A percentile compares a stretch with the other conserved stretches of the same genome.
Evolutionary conservation across 2,113 vertebrate genomes (phyloP).

Genomic region (Rhizomys pruinosus): DNA sequence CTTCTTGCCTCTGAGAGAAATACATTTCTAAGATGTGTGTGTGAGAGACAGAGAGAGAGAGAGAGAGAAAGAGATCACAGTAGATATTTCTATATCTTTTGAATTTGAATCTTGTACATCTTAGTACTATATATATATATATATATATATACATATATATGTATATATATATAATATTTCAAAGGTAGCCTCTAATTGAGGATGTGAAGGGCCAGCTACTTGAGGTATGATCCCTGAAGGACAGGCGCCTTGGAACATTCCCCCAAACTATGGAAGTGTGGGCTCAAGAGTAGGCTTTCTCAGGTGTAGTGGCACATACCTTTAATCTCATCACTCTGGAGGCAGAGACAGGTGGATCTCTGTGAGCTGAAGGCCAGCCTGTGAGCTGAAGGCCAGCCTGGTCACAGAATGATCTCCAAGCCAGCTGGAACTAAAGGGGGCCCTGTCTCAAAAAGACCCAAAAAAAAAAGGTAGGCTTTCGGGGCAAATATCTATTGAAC

Average conservation of each 20-base stretch:
- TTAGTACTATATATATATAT: too few relatives aligned
- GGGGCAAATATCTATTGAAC: neutral
- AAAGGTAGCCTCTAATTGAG: neutral
- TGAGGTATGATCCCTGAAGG: neutral
- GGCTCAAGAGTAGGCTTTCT: neutral
- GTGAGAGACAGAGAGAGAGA: neutral
- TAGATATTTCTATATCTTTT: neutral
- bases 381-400: too few relatives aligned
- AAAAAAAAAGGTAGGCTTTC: neutral
- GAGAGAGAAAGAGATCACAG: neutral
- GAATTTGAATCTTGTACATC: constrained; percentile 17
- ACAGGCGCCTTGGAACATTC: neutral
- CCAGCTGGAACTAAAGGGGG: too few relatives aligned
- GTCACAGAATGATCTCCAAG: too few relatives aligned
- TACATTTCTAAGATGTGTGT: neutral
- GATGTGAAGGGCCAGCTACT: neutral
- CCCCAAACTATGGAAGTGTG: neutral
- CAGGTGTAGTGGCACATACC: too few relatives aligned
- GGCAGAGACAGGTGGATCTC: too few relatives aligned
- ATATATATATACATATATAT: neutral
- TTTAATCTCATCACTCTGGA: too few relatives aligned
- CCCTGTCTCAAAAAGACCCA: too few relatives aligned
- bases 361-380: too few relatives aligned
- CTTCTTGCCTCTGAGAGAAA: neutral
- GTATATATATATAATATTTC: neutral